Conservation (phyloP, 2,113 vertebrate genomes). For the Thamnophis sirtalis region DNA sequence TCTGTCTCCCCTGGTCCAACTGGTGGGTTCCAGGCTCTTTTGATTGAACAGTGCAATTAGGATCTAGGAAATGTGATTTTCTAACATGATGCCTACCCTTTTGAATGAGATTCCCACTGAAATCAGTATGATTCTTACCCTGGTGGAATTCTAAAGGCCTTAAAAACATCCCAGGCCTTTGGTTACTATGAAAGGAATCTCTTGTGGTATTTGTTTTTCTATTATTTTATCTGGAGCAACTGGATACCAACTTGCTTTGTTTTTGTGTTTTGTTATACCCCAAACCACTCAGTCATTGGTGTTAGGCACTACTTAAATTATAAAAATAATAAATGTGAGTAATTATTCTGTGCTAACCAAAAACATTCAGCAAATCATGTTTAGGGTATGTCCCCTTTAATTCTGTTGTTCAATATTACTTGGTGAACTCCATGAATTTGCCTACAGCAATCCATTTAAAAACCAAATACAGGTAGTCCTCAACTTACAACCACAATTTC, state of each 20-base stretch:
- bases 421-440: neutral
- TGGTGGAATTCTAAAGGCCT: neutral
- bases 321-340: neutral
- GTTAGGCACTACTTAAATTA: neutral
- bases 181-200: neutral
- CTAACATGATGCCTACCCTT: neutral
- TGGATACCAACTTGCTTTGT: neutral
- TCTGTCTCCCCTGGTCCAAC: neutral
- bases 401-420: neutral
- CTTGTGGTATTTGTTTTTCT: neutral
- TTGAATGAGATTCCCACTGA: neutral
- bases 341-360: neutral
- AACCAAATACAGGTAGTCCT: no score
- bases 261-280: neutral
- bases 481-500: no score
- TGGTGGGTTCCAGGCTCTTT: neutral
- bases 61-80: neutral
- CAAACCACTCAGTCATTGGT: neutral
- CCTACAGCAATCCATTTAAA: no score
- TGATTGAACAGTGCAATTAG: neutral
- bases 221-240: neutral
- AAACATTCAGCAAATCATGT: neutral
- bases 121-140: neutral
- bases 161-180: neutral
- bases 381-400: neutral